Conservation (phyloP, 2,888 invertebrate genomes). For the Geophilus truncorum region DNA sequence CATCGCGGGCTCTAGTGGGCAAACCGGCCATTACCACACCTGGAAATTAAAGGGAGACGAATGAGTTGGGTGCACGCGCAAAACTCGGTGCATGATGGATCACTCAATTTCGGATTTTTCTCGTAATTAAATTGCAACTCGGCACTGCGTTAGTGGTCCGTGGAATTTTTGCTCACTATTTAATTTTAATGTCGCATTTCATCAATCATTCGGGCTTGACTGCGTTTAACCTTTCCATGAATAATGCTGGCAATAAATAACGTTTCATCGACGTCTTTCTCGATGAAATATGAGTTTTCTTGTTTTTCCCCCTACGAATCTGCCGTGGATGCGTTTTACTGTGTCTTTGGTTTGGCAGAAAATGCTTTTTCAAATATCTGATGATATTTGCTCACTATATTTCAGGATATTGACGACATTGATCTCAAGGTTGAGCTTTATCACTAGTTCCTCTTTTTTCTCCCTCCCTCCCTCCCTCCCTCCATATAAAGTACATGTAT, state of each 20-base stretch:
- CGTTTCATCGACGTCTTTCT: background rate
- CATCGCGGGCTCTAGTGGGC: constrained; percentile 28
- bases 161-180: background rate
- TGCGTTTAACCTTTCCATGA: background rate
- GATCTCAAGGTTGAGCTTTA: background rate
- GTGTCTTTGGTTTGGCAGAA: background rate
- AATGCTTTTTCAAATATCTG: background rate
- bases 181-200: background rate
- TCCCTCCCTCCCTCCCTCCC: too few relatives aligned
- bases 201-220: background rate
- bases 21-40: constrained; percentile 28
- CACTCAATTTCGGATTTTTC: background rate
- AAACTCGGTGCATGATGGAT: background rate
- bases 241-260: background rate
- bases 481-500: background rate
- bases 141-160: background rate
- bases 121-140: background rate
- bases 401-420: background rate
- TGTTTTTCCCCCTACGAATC: background rate
- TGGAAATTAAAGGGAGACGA: background rate
- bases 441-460: background rate
- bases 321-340: too few relatives aligned
- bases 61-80: background rate
- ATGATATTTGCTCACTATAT: background rate
- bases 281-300: background rate